Percentiles rank a stretch among this genome's conserved stretches.
Evolutionary conservation across 2,113 vertebrate species (phyloP).

Genomic region (Diglossa brunneiventris): DNA sequence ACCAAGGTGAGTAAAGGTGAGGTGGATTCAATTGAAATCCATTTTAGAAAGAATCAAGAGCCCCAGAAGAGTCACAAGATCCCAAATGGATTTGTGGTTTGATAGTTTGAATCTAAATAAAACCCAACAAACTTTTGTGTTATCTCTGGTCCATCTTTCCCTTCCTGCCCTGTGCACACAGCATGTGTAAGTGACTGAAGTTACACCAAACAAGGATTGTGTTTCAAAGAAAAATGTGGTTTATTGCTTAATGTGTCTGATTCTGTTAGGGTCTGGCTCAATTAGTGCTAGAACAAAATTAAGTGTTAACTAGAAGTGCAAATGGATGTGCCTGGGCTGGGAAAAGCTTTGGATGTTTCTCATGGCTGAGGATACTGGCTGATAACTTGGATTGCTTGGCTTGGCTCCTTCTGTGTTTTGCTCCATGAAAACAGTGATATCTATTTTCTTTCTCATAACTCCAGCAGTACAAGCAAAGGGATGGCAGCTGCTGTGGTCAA

Average conservation of each 20-base stretch:
- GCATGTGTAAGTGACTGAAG: not conserved
- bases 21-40: not conserved
- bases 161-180: not conserved
- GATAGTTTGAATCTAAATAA: not conserved
- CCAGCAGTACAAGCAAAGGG: not conserved
- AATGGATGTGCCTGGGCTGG: not conserved
- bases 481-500: not conserved
- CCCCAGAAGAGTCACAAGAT: not conserved
- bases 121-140: not conserved
- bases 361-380: not conserved
- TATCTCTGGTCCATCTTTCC: not conserved
- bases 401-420: conserved; percentile 3
- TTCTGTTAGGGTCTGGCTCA: not conserved
- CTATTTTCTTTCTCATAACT: not conserved
- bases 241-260: not conserved
- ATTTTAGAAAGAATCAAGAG: not conserved
- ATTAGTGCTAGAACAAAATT: not conserved
- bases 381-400: conserved; percentile 4
- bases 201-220: not conserved
- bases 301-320: not conserved
- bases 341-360: not conserved
- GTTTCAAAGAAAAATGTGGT: not conserved
- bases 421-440: not conserved
- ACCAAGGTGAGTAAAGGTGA: not conserved
- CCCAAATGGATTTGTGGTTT: not conserved